Evolutionary conservation across 2,888 invertebrate genomes (phyloP), one percentile per base, ranked within the genome.

Genomic region (Dicyrtoma fusca): DNA sequence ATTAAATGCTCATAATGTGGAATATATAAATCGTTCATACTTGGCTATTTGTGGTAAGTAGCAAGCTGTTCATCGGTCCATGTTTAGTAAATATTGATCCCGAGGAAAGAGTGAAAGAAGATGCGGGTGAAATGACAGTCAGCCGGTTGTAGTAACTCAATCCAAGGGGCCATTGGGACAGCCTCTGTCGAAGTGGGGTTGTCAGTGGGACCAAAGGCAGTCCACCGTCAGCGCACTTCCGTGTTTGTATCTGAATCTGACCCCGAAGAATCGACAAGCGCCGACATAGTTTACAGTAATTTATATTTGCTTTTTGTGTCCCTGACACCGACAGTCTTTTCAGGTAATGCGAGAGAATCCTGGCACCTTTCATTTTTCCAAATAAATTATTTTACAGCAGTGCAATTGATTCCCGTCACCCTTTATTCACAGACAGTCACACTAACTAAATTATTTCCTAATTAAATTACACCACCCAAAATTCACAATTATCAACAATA

Each of bases 91-190:
- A 26, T 17, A 13, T n/a, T 42, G 17, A 34, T 14, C 53, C 53
- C 19, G 53, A 53, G 3, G 53, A 19, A 34, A 34, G 42, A 42
- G 61, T n/a, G 17, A 42, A 42, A 34, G 42, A 3, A 34, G 34
- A 19, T 42, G 42, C 19, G 1, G 61, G n/a, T 42, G 61, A 61
- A 19, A 53, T 21, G 1, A 19, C 53, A 17, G 44, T 17, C n/a
- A 69, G 5, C 44, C 59, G 26, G 19, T 69, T 69, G 45, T 47
- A 69, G 59, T 69, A 69, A 34, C 62, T 69, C 25, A 69, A 69
- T 17, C 69, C 69, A 21, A 69, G 49, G 21, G 69, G 49, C 61
- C 61, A 69, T 26, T 69, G 69, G 14, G 69, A 26, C 14, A 69
- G 17, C 25, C 62, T 17, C 26, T 69, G 47, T 13, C 59, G 44